Evolutionary conservation across 2,888 invertebrate species (phyloP).

Genomic region (Lasiommata megera): DNA sequence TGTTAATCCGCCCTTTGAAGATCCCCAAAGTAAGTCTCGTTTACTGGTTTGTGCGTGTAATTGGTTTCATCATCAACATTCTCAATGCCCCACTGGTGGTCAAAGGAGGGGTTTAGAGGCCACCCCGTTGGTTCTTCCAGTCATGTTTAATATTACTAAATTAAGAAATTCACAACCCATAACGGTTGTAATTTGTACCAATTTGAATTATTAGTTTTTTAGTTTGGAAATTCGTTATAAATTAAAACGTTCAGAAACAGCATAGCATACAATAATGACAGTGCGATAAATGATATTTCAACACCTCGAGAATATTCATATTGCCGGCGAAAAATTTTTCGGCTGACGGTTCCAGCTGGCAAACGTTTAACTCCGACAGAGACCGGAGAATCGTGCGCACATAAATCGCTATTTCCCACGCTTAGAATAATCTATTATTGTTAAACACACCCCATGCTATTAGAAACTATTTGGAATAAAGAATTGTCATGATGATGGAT

Average conservation of each 20-base stretch:
- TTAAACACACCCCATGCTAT: background rate
- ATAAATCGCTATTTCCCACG: constrained; percentile 7
- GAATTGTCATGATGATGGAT: background rate
- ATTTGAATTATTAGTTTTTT: too few relatives aligned
- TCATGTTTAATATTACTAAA: too few relatives aligned
- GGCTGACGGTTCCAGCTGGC: background rate
- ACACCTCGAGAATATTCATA: background rate
- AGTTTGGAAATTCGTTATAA: background rate
- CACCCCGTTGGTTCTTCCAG: too few relatives aligned
- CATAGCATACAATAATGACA: background rate
- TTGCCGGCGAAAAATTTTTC: background rate
- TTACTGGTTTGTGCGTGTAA: too few relatives aligned
- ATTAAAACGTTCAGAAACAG: background rate
- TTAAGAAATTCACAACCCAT: too few relatives aligned
- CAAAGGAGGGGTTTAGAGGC: too few relatives aligned
- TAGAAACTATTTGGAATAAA: background rate
- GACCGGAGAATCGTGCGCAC: background rate
- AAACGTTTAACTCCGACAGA: background rate
- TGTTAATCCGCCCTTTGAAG: too few relatives aligned
- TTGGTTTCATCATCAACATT: too few relatives aligned
- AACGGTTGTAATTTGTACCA: too few relatives aligned
- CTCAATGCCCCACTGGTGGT: too few relatives aligned
- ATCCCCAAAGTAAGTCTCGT: too few relatives aligned
- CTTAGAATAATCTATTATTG: background rate
- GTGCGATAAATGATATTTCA: constrained; percentile 3